These are phyloP conservation scores for Leucophenga maculata DNA, from an alignment of 2,888 invertebrate genomes.

Conservation along the genomic window DNA sequence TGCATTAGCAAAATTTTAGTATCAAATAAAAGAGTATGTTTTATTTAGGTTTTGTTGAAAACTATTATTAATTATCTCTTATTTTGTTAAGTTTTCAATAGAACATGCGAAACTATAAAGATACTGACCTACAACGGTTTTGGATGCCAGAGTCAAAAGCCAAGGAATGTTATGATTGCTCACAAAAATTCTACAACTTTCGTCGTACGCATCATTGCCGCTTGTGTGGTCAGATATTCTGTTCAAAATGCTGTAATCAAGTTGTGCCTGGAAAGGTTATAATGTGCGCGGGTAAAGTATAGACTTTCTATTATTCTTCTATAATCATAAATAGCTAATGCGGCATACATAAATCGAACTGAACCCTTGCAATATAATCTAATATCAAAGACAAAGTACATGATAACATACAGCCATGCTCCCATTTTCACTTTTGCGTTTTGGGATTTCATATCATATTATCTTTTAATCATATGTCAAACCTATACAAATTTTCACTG, in stretches of 20 bases:
- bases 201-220: slow-evolving; percentile 96
- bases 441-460: no score
- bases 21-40: slow-evolving; percentile 83
- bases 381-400: no score
- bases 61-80: neutral
- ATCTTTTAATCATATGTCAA: no score
- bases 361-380: neutral
- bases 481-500: no score
- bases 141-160: slow-evolving; percentile 99
- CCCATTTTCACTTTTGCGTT: no score
- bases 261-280: slow-evolving; percentile 90
- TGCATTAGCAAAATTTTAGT: slow-evolving; percentile 90
- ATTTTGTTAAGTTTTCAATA: slow-evolving; percentile 33
- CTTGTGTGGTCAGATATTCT: slow-evolving; percentile 98
- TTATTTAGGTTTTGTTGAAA: slow-evolving; percentile 34
- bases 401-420: no score
- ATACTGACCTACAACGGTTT: slow-evolving; percentile 90
- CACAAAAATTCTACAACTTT: slow-evolving; percentile 93
- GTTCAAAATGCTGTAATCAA: slow-evolving; percentile 93
- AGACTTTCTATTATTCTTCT: neutral
- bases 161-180: slow-evolving; percentile 97
- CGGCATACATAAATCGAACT: neutral
- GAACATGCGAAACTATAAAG: slow-evolving; percentile 71
- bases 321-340: neutral
- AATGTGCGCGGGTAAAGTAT: slow-evolving; percentile 78